Evolutionary conservation across 2,888 invertebrate species (phyloP), one percentile per base, ranked within the genome.

Genomic region (Protodeltote pygarga): DNA sequence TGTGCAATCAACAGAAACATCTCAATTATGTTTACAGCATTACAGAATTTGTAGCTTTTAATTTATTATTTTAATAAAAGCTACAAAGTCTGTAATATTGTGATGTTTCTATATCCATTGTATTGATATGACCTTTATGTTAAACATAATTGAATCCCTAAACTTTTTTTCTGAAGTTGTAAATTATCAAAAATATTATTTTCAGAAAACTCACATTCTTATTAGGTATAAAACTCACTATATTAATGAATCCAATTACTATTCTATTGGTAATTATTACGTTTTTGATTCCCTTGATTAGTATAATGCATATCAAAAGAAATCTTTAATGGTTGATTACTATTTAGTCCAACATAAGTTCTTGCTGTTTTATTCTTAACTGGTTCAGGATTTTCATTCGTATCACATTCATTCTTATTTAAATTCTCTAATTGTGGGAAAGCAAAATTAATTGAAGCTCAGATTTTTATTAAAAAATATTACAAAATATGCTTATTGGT

Each of bases 231-330:
- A 72, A 76, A 79, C 75, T 76, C 77, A 75, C 50, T 40, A 53
- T 65, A 60, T 73, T 81, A 80, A 79, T 78, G 67, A 77, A 70
- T 65, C 60, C 72, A 70, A 81, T 82, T 79, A 77, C 73, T 66
- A 75, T 74, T 73, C 68, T 47, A 61, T 57, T 54, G 48, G 54
- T 53, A 59, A 59, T 55, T 57, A 54, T 38, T 28, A 44, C 33
- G 21, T 42, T 50, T 49, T 52, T 47, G 55, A 68, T 64, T 52
- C 33, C 3, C 31, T 45, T 52, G 33, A 64, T 64, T 67, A 49
- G 35, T 41, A 33, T 58, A 50, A 53, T 54, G 25, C 31, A 42
- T 50, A 34, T 31, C 41, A 38, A 59, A 59, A 47, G 25, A 28
- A 49, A 59, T 52, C n/a, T 52, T 20, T 38, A 49, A 46, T 64